Evolutionary conservation across 2,888 invertebrate species (phyloP).

Genomic region (Agonum fuliginosum): DNA sequence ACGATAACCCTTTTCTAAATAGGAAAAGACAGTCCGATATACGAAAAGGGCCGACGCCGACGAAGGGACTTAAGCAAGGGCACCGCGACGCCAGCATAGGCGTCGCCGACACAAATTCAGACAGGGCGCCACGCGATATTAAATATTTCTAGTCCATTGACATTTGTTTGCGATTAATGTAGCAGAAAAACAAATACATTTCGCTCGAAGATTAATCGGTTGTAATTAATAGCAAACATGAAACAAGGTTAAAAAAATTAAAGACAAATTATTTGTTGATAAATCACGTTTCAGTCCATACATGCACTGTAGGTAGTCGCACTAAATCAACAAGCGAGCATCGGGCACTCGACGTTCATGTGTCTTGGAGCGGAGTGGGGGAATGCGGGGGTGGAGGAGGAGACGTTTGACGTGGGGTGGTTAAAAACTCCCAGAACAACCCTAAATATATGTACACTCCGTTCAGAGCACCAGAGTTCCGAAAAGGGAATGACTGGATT

Average conservation of each 20-base stretch:
- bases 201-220: constrained; percentile 27
- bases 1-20: constrained; percentile 57
- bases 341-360: constrained; percentile 13
- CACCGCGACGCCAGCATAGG: not conserved
- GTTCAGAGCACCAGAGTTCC: constrained; percentile 22
- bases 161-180: constrained; percentile 15
- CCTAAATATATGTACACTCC: constrained; percentile 59
- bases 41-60: constrained; percentile 37
- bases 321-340: constrained; percentile 11
- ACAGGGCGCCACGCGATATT: not conserved
- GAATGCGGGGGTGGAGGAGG: not conserved
- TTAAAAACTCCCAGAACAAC: constrained; percentile 58
- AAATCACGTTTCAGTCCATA: constrained; percentile 23
- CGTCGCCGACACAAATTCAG: not conserved
- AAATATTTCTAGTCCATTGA: constrained; percentile 30
- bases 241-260: constrained; percentile 43
- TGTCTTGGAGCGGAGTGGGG: constrained; percentile 8
- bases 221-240: constrained; percentile 30
- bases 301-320: constrained; percentile 26
- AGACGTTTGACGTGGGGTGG: constrained; percentile 31
- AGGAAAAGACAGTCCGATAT: constrained; percentile 48
- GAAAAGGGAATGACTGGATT: constrained; percentile 66
- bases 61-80: not conserved
- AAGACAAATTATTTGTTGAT: constrained; percentile 41
- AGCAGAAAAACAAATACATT: constrained; percentile 41